Percentiles rank a stretch among this genome's conserved stretches.
Evolutionary conservation across 2,888 invertebrate genomes (phyloP).

Genomic region (Ischnus inquisitorius): DNA sequence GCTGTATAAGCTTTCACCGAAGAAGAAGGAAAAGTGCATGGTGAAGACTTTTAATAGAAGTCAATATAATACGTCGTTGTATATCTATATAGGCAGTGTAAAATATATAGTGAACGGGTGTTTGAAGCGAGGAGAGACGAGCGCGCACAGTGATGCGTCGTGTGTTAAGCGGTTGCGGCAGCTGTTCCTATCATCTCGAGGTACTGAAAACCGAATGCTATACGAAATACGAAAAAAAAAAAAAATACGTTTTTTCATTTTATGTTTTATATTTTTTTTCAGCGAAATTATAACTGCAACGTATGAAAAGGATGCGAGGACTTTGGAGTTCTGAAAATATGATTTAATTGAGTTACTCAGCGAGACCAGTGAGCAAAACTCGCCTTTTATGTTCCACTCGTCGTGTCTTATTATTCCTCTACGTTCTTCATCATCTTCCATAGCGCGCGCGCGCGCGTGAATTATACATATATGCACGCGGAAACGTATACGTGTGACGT

Average conservation of each 20-base stretch:
- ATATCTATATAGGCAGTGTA: background rate
- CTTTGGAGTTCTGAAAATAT: conserved; percentile 55
- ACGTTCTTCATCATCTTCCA: conserved; percentile 28
- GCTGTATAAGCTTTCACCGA: background rate
- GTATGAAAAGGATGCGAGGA: background rate
- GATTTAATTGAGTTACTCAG: conserved; percentile 63
- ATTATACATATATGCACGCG: conserved; percentile 45
- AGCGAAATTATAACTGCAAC: background rate
- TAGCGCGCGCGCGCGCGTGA: conserved; percentile 38
- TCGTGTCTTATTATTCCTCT: conserved; percentile 16
- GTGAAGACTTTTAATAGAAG: conserved; percentile 31
- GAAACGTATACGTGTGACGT: conserved; percentile 61
- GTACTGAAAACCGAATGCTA: conserved; percentile 67
- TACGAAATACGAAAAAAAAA: conserved; percentile 11
- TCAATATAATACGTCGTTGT: conserved; percentile 21
- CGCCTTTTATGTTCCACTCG: conserved; percentile 54
- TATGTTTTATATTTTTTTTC: no score
- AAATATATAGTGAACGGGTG: conserved; percentile 25
- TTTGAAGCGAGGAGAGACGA: conserved; percentile 16
- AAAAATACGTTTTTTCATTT: no score
- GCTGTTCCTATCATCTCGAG: conserved; percentile 78
- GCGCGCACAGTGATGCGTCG: conserved; percentile 73
- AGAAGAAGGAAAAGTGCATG: conserved; percentile 28
- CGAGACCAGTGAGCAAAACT: conserved; percentile 40
- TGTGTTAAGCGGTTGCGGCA: conserved; percentile 76